Base-by-base conservation (phyloP, 2,113 vertebrate genomes). In the Hippocampus guttulatus region DNA sequence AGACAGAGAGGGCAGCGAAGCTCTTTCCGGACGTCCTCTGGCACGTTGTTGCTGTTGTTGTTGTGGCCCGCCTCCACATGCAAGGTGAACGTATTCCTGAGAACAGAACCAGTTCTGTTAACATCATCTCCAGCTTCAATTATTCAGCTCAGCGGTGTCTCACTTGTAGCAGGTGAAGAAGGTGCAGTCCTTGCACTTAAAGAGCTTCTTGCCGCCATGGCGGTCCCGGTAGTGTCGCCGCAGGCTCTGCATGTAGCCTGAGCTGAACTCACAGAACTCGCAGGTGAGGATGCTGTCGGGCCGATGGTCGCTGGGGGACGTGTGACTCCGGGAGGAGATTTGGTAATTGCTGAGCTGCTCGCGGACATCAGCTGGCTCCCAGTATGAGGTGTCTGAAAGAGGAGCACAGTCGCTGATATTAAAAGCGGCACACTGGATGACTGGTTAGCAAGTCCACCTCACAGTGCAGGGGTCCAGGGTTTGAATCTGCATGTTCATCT, bases 121-220 rank as follows among this genome's bases (percentile, higher is more conserved):
- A 64, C 18, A 43, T 63, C 38, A 64, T n/a, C 27, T 20, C 43
- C 5, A 23, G 49, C 45, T 15, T 47, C 23, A 27, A 23, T 67
- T 10, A 18, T 9, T 65, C 20, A n/a, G n/a, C 64, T 10, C 9
- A 54, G 6, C 9, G 1, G 20, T 12, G 7, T 27, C 95, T 95
- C 93, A 99, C 97, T 95, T 99, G 95, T 95, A 94, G 93, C 97
- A 97, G 78, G 96, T 99, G 84, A 98, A 99, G 86, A 98, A 99
- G 58, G 95, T 92, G 81, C 97, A 99, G 79, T 98, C 96, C 88
- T 98, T 99, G 92, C 97, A 99, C 88, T 98, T 98, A 91, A 98
- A 98, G 79, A 99, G 95, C 84, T 98, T 98, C 84, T 98, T 98
- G 63, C 97, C 97, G 1, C 95, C 96, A 0, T 99, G 97, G 38